Evolutionary conservation across 2,888 invertebrate genomes (phyloP).

Genomic region (Monopis laevigella): DNA sequence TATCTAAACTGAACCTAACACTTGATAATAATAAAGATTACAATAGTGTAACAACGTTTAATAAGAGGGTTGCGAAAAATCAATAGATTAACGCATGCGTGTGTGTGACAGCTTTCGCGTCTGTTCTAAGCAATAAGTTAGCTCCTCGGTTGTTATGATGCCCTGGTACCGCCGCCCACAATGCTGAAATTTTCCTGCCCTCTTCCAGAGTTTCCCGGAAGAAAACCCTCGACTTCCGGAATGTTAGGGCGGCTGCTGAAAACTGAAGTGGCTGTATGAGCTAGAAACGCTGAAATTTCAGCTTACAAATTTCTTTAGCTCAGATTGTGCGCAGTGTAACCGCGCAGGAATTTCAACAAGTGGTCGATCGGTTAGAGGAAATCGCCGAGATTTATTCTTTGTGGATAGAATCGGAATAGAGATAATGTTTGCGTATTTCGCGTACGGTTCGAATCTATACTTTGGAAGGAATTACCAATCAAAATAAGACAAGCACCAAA

Average conservation of each 20-base stretch:
- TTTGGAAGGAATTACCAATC: no score
- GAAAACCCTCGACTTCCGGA: slow-evolving; percentile 41
- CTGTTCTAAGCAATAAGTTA: not conserved
- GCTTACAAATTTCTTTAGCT: not conserved
- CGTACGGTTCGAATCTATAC: no score
- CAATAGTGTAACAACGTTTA: no score
- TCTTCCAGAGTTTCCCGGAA: slow-evolving; percentile 47
- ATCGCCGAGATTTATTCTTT: no score
- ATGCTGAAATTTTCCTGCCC: slow-evolving; percentile 60
- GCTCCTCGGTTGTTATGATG: slow-evolving; percentile 27
- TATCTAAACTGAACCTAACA: no score
- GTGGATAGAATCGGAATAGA: no score
- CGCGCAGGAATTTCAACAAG: not conserved
- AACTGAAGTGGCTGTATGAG: slow-evolving; percentile 11
- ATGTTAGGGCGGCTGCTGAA: slow-evolving; percentile 42
- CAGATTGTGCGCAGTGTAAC: not conserved
- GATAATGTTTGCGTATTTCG: no score
- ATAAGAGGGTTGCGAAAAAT: slow-evolving; percentile 6
- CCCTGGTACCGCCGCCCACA: slow-evolving; percentile 60
- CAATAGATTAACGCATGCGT: slow-evolving; percentile 8
- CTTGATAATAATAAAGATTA: no score
- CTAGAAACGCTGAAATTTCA: slow-evolving; percentile 1
- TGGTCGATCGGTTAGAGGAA: no score
- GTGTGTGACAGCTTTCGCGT: not conserved
- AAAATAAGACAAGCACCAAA: no score